Base-by-base conservation (phyloP, 2,113 vertebrate genomes). In the Boulengeromyrus knoepffleri region DNA sequence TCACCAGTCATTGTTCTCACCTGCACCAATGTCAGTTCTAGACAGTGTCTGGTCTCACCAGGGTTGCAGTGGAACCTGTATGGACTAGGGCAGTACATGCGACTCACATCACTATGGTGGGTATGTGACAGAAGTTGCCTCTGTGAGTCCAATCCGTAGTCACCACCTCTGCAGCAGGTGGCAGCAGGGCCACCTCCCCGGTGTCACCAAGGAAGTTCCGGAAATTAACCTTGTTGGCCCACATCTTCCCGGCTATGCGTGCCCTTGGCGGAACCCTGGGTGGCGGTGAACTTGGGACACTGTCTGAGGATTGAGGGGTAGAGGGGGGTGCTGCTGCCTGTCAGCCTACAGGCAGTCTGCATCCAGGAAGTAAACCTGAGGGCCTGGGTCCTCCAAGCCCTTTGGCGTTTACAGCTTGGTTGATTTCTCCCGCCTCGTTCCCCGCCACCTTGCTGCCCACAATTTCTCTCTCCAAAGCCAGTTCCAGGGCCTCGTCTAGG, bases 1-100 rank as follows among this genome's bases (percentile, higher is more conserved):
- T 88, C 66, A 10, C 87, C 87, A 8, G 80, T 91, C 8, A 86
- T 88, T 47, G 56, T 91, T 46, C 46, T 7, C 2, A 86, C 56
- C 8, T 39, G 27, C 27, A 89, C 66, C 66, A 31, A 7, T 74
- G 66, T 74, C 66, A 10, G 66, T 31, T 74, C 66, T 24, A 74
- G 66, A 74, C 24, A 66, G 15, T 66, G 58, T 66, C 66, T 27
- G 66, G 21, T 24, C 66, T n/a, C 24, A 27, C 24, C 66, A 27
- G 27, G 66, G n/a, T 27, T 27, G n/a, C 66, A 74, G 21, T 74
- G 21, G 66, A 27, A n/a, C 7, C 66, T 27, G 27, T 74, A 12
- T 74, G 1, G 10, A 36, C 66, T 3, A 74, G 66, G n/a, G 66
- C 66, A n/a, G n/a, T 74, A 36, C 66, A 74, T 74, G 21, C n/a